Evolutionary conservation across 1,140 invertebrate genomes (phyloP), one percentile per base, ranked within the genome.

Genomic region (Daktulosphaira vitifoliae): DNA sequence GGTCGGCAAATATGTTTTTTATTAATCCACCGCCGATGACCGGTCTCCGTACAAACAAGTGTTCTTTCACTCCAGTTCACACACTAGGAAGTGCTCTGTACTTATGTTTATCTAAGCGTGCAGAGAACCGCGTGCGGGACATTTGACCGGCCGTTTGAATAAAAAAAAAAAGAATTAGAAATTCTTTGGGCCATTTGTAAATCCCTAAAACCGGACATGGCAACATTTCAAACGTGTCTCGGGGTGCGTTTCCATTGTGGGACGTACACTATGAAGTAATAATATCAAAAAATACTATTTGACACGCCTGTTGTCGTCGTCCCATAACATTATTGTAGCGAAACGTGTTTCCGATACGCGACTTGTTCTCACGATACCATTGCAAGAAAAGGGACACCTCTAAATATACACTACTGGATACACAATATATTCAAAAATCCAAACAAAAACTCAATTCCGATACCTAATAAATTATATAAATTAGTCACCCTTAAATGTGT

Each of bases 211-310:
- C 56, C 42, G 56, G 54, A 59, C 25, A 16, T 5, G 42, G 25
- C 42, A 62, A 62, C 42, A 62, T 62, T 48, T 62, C 56, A 62
- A 62, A 62, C 42, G 13, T 25, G 54, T 33, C 29, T 33, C 29
- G 29, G 29, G 29, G 42, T 23, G 42, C 23, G 56, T 62, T 62
- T 62, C 56, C 25, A 62, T 62, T 48, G 56, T 62, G 20, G 56
- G 56, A 62, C 56, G 15, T 16, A 33, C 29, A 33, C 5, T 33
- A 33, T 33, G n/a, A 44, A 44, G 18, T 46, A 48, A 62, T 46
- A 62, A 62, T 62, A 48, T 62, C 42, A 22, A 48, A 62, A 62
- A 48, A 62, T 48, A 33, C 29, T 15, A 46, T 62, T 29, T 46
- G 56, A 62, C 56, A 62, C 56, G 42, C 56, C 56, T 39, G 56